These are phyloP conservation scores for Meiosimyza decipiens DNA, from an alignment of 2,888 invertebrate species.

Conservation along the genomic window DNA sequence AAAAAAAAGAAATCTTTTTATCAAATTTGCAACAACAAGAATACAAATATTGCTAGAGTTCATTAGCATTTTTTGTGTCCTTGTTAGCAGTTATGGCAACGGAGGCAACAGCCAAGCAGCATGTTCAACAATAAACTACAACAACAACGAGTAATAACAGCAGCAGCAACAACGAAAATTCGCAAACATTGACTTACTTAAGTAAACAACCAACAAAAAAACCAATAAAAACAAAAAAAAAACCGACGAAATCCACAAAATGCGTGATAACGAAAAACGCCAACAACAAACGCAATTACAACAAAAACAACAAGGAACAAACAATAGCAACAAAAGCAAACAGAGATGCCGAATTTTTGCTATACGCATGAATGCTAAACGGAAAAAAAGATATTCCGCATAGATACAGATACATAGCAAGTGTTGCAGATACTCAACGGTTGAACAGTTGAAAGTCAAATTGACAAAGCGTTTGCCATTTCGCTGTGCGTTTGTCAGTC, in stretches of 20 bases:
- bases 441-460: constrained; percentile 31
- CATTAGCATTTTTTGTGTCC: constrained; percentile 17
- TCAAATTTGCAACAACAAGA: neutral
- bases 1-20: neutral
- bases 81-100: constrained; percentile 12
- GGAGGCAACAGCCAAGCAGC: neutral
- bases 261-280: neutral
- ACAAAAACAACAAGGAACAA: constrained; percentile 23
- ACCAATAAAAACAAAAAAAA: constrained; percentile 23
- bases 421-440: neutral
- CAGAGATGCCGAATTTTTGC: neutral
- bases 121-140: neutral
- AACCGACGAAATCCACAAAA: constrained; percentile 21
- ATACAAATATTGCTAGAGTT: neutral
- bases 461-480: neutral
- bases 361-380: neutral
- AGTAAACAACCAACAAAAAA: constrained; percentile 1
- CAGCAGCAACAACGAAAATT: constrained; percentile 4
- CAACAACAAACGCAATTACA: constrained; percentile 28
- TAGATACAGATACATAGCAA: constrained; percentile 24
- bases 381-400: constrained; percentile 27
- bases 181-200: constrained; percentile 21
- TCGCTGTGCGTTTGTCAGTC: neutral
- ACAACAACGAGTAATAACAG: neutral
- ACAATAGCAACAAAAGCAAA: constrained; percentile 26